Evolutionary conservation across 2,888 invertebrate genomes (phyloP), one percentile per base, ranked within the genome.

Genomic region (Dicycla oo): DNA sequence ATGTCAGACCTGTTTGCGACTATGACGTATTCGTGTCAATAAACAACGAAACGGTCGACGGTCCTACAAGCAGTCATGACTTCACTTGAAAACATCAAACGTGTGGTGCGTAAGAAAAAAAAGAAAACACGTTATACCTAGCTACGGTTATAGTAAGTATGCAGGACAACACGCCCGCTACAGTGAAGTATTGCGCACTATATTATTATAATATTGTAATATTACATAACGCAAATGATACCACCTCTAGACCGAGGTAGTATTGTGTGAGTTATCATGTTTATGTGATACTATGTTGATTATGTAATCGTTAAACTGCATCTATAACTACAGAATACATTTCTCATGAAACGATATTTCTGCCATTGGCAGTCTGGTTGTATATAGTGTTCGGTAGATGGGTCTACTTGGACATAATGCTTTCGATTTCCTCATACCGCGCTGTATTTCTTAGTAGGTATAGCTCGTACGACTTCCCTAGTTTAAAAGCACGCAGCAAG

Each of bases 131-230:
- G 18, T 47, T 54, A 26, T 56, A 76, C 54, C 45, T 54, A 76
- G 51, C 45, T 54, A 45, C 34, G 4, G 40, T 20, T 40, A 58
- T 43, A 75, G 57, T 67, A 67, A 80, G 65, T 71, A 69, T 60
- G 61, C 67, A 61, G 51, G 66, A 54, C 78, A 61, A 45, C 40
- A 45, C 13, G n/a, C 20, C 34, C 11, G 58, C 30, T 69, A 67
- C 81, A 34, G 49, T 69, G 56, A 23, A 63, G 69, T 58, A 85
- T 62, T 86, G 75, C 86, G 84, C 75, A 86, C 69, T 78, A 62
- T 45, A 45, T 75, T 58, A 70, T 69, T 73, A 65, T 74, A 75
- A 68, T 62, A n/a, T n/a, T n/a, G n/a, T n/a, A 69, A 62, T 67
- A 63, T 81, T 83, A 72, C 63, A 70, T 75, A 83, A 81, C 60